phyloP scores from a whole-genome alignment of 2,888 invertebrate species.

The Athripsodes cinereus region DNA sequence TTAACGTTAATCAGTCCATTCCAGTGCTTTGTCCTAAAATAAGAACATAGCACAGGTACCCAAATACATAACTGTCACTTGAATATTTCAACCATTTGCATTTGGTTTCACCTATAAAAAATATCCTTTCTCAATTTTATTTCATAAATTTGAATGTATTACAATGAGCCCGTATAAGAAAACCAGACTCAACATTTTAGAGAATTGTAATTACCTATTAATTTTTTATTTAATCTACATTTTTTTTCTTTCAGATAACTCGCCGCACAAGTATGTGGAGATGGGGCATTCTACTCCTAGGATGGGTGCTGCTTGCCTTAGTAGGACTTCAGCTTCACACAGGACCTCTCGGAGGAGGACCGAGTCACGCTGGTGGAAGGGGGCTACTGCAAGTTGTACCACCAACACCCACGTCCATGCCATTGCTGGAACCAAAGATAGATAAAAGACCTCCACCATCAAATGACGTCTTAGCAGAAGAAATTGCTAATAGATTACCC shows the following conservation, averaged over 20 bases:
- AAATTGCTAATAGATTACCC: constrained; percentile 73
- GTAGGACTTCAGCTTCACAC: constrained; percentile 22
- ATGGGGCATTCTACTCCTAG: constrained; percentile 22
- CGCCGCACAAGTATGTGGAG: constrained; percentile 19
- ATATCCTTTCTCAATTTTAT: no score
- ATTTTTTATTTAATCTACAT: no score
- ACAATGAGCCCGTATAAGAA: no score
- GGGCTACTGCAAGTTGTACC: constrained; percentile 19
- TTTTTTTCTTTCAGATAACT: constrained; percentile 18
- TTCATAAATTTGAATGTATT: no score
- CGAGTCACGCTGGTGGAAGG: constrained; percentile 17
- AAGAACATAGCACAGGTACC: no score
- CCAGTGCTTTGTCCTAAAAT: no score
- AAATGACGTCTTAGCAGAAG: constrained; percentile 70
- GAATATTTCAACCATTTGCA: no score
- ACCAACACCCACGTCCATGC: constrained; percentile 13
- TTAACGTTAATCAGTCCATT: no score
- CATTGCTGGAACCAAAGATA: constrained; percentile 17
- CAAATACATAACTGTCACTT: no score
- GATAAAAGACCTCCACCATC: constrained; percentile 34
- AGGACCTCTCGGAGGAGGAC: constrained; percentile 20
- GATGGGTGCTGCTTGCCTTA: constrained; percentile 23
- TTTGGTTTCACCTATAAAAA: no score
- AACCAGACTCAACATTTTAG: no score
- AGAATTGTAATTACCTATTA: no score